Base-by-base conservation (phyloP, 2,113 vertebrate species). In the Centrocercus urophasianus region DNA sequence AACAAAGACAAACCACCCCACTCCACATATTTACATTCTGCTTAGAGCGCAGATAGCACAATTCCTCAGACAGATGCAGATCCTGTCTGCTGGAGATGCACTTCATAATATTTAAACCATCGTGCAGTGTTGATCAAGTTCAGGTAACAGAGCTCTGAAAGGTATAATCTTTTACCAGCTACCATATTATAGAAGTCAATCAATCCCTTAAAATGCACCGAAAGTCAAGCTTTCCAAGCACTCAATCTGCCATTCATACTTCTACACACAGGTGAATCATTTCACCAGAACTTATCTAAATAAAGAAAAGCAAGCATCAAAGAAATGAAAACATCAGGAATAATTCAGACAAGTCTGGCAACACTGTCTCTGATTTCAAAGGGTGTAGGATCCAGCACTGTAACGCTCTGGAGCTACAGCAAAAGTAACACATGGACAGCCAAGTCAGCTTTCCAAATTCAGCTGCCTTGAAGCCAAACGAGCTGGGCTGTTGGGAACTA, bases 121-220 rank as follows among this genome's bases (percentile, higher is more conserved):
- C 3, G 1, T 56, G 79, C 13, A n/a, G 60, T 75, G 34, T 69
- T 95, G 92, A 88, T 92, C 94, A 80, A 90, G 92, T 95, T 86
- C 95, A 95, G 92, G 63, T 94, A 91, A 95, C 95, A 92, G 52
- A 91, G 92, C 65, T 94, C 85, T 91, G 90, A 82, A 88, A 96
- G 76, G 75, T 95, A 93, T 95, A 88, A 94, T 95, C 88, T 97
- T 96, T 94, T 94, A 89, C 93, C 93, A 96, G 91, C 91, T 97
- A 83, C 79, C 88, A 45, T 92, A 93, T 94, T 76, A 77, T 74
- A 87, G 54, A 85, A 91, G 95, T 95, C 89, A 97, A 94, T 93
- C 94, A 95, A 87, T 15, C 86, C 87, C 93, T 96, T 90, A 74
- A 95, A 77, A 89, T 8, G 80, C 77, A 91, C 86, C 52, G 86